Conservation (phyloP, 2,888 invertebrate species). For the Melanargia galathea region DNA sequence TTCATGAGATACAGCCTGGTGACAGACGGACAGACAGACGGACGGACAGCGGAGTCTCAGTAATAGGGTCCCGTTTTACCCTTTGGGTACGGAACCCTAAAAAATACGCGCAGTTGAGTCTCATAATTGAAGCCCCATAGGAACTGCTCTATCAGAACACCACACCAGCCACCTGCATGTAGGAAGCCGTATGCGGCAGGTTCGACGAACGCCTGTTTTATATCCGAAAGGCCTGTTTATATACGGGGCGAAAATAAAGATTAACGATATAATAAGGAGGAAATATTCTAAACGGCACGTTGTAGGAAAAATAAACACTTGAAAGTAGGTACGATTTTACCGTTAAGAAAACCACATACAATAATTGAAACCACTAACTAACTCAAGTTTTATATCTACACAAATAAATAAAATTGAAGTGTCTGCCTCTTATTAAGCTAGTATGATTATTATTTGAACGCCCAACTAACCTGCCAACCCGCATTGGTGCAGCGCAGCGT, state of each 20-base stretch:
- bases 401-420: too few species aligned
- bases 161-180: conserved; percentile 32
- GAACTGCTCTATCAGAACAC: conserved; percentile 38
- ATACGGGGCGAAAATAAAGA: not conserved
- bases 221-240: conserved; percentile 16
- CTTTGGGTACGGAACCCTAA: too few species aligned
- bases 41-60: too few species aligned
- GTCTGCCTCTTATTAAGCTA: too few species aligned
- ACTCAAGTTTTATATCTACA: too few species aligned
- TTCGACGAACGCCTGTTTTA: conserved; percentile 28
- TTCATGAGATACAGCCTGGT: too few species aligned
- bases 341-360: not conserved
- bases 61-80: too few species aligned
- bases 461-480: too few species aligned
- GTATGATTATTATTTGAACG: too few species aligned
- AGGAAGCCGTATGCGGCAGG: conserved; percentile 38
- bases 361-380: too few species aligned
- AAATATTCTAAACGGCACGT: not conserved
- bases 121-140: conserved; percentile 38
- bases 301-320: not conserved
- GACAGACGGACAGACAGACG: too few species aligned
- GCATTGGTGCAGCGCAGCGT: too few species aligned
- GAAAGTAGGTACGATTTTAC: not conserved
- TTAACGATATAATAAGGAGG: not conserved
- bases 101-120: conserved; percentile 33